Evolutionary conservation across 1,140 invertebrate genomes (phyloP), one percentile per base, ranked within the genome.

Genomic region (Drosophila subpulchrella): DNA sequence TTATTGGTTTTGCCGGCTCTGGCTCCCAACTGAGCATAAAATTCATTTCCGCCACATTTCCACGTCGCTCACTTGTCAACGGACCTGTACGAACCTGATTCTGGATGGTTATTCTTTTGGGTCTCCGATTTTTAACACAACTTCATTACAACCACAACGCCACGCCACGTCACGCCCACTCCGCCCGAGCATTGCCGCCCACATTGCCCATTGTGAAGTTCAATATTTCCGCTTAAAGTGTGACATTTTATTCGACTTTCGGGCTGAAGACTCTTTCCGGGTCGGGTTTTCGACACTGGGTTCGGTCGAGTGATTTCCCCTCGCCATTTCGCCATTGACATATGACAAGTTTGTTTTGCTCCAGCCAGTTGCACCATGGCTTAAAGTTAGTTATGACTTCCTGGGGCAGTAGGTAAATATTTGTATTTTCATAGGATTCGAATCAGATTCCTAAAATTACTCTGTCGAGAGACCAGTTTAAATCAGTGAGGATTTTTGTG

Each of bases 31-130:
- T 85, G 63, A 82, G 78, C 71, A 82, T 78, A 75, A 85, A 85
- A 85, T 85, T 85, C 81, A 85, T 85, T 85, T 85, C 81, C 81
- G 82, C 75, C 77, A 78, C 68, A 81, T 88, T 85, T 78, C 63
- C 61, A 78, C 65, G 82, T 85, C 82, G 78, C 78, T 85, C 81
- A 88, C 84, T 65, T 85, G 81, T 85, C 81, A 88, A 38, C 48
- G 36, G 66, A 71, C 51, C 42, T 30, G 50, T n/a, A 54, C 42
- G 50, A 20, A 68, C 42, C 63, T 17, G 39, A 12, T 70, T 48
- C 63, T 62, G 67, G 48, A 62, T 68, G 58, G 50, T 39, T 51
- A 50, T 42, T 24, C 42, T 47, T 47, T 32, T 55, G 50, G 13
- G 13, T 4, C 30, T 70, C 46, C 30, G 13, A 36, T 44, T 67